Percentiles rank a stretch among this genome's conserved stretches.
Conservation (phyloP, 2,797 vertebrate species). For the Ispidina lecontei region DNA sequence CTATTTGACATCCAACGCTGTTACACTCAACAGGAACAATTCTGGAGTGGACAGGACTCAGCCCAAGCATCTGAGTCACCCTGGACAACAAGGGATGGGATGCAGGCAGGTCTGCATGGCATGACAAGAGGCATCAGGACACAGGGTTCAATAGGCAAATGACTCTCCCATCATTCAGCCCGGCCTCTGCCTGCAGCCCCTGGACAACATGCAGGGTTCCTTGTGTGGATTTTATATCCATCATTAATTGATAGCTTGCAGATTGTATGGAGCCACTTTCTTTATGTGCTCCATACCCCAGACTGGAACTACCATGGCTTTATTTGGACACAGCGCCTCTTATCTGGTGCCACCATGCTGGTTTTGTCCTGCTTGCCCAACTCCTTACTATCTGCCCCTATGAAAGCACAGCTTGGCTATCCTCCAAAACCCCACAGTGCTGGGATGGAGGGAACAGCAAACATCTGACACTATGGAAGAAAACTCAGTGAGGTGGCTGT, state of each 20-base stretch:
- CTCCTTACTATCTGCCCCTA: not conserved
- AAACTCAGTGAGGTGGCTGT: rapidly evolving
- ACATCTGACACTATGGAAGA: not conserved
- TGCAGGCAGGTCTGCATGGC: rapidly evolving
- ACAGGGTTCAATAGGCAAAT: not conserved
- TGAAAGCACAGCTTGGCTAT: not conserved
- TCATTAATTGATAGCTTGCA: not conserved
- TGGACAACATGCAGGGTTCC: rapidly evolving
- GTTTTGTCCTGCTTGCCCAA: not conserved
- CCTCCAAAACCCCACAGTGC: not conserved
- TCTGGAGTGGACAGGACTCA: not conserved
- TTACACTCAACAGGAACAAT: not conserved
- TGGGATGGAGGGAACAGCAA: not conserved
- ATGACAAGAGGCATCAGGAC: not conserved
- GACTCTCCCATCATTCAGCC: not conserved
- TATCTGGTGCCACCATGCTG: rapidly evolving
- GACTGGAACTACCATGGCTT: not conserved
- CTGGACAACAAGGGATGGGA: not conserved
- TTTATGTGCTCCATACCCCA: rapidly evolving
- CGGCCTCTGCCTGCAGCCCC: not conserved
- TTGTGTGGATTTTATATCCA: not conserved
- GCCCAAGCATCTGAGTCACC: not conserved
- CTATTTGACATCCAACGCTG: not conserved
- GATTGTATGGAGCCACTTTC: not conserved
- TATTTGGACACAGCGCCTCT: not conserved